Base-by-base conservation (phyloP, 2,797 vertebrate genomes). In the Mus minutoides region DNA sequence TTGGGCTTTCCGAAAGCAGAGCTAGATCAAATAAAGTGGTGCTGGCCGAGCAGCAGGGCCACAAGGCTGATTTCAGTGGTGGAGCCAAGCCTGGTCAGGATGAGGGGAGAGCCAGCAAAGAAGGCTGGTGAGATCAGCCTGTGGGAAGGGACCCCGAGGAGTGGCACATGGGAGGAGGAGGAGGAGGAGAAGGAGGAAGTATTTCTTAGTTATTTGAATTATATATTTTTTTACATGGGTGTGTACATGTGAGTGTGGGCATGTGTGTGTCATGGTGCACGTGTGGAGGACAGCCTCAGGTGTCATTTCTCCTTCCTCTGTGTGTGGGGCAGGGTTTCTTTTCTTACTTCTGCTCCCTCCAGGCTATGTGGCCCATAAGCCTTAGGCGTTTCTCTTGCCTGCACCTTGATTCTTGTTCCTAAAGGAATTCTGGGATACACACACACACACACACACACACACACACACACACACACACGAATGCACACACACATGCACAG, bases 41-140 rank as follows among this genome's bases (percentile, higher is more conserved):
- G 12, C 7, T 6, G 73, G 67, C 52, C 29, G 22, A 58, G 26
- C 8, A 24, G 19, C 67, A 46, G 29, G n/a, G 62, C 56, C 49
- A 24, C 49, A 24, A 80, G 78, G 77, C 49, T 13, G 52, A 87
- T 37, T 37, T 54, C 64, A 54, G 84, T 0, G 4, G 22, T 13
- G n/a, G 14, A n/a, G 49, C 37, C 0, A 2, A 52, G 12, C 1
- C 26, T 8, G n/a, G 54, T 46, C n/a, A 29, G 62, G 56, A 16
- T 24, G n/a, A 4, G 10, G 13, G 22, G 22, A 10, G 5, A n/a
- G 2, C n/a, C 0, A 3, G 62, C 0, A 4, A 17, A 54, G 56
- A 52, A 37, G 17, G 54, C 40, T 1, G 46, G 5, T 4, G 54
- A 40, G 75, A 49, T 31, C n/a, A 16, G 62, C 54, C 4, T 0